Evolutionary conservation across 1,140 invertebrate species (phyloP).

Genomic region (Fopius arisanus): DNA sequence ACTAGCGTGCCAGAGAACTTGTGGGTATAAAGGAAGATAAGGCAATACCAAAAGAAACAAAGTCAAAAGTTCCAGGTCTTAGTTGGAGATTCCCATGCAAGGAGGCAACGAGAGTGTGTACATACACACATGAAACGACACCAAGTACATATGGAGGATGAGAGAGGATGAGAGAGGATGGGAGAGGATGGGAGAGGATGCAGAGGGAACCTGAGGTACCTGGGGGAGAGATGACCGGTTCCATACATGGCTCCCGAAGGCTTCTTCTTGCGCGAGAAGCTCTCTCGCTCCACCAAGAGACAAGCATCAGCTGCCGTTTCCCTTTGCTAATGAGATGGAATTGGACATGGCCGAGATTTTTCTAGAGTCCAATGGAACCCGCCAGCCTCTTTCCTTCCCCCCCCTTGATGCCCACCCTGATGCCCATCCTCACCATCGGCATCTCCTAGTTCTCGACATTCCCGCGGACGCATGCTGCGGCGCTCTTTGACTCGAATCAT

Average conservation of each 20-base stretch:
- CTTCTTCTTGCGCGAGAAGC: slow-evolving; percentile 61
- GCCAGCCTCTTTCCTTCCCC: neutral
- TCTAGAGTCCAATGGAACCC: slow-evolving; percentile 55
- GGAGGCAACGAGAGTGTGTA: slow-evolving; percentile 43
- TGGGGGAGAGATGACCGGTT: slow-evolving; percentile 53
- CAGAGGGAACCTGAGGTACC: slow-evolving; percentile 38
- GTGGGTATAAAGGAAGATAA: neutral
- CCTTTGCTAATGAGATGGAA: slow-evolving; percentile 66
- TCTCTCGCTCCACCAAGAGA: slow-evolving; percentile 44
- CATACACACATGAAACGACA: slow-evolving; percentile 53
- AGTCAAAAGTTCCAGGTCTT: slow-evolving; percentile 8
- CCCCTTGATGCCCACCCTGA: slow-evolving; percentile 13
- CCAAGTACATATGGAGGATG: slow-evolving; percentile 58
- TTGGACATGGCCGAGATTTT: slow-evolving; percentile 66
- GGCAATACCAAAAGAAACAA: neutral
- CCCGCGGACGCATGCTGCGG: slow-evolving; percentile 60
- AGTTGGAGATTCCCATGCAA: slow-evolving; percentile 4
- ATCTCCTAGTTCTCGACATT: slow-evolving; percentile 62
- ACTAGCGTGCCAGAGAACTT: slow-evolving; percentile 9
- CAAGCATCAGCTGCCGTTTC: slow-evolving; percentile 64
- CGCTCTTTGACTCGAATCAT: slow-evolving; percentile 65
- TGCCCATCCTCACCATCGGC: slow-evolving; percentile 13
- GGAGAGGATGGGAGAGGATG: no score
- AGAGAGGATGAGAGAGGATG: no score
- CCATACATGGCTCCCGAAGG: slow-evolving; percentile 65